Evolutionary conservation across 2,888 invertebrate genomes (phyloP).

Genomic region (Drosophila pseudotalamancana): DNA sequence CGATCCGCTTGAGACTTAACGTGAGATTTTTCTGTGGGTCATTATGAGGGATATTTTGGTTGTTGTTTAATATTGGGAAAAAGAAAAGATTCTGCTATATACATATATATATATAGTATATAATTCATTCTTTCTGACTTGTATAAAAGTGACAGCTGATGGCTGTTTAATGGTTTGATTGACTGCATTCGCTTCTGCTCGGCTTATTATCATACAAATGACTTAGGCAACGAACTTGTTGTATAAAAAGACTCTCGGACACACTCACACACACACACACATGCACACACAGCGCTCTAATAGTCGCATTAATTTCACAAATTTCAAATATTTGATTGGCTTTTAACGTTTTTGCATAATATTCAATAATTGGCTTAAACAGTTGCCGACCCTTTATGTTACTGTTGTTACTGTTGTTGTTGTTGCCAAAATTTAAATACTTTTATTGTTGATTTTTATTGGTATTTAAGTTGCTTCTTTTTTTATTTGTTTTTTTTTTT

Average conservation of each 20-base stretch:
- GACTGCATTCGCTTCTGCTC: slow-evolving; percentile 25
- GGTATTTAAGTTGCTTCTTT: slow-evolving; percentile 43
- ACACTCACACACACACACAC: slow-evolving; percentile 3
- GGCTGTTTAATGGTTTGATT: slow-evolving; percentile 36
- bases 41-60: neutral
- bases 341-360: slow-evolving; percentile 18
- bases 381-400: slow-evolving; percentile 2
- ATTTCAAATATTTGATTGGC: slow-evolving; percentile 37
- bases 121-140: slow-evolving; percentile 1
- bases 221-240: slow-evolving; percentile 57
- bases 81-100: no score
- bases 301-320: slow-evolving; percentile 38
- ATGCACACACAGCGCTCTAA: slow-evolving; percentile 11
- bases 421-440: slow-evolving; percentile 26
- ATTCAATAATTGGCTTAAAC: slow-evolving; percentile 43
- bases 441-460: slow-evolving; percentile 28
- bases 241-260: slow-evolving; percentile 13
- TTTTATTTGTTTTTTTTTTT: slow-evolving; percentile 24
- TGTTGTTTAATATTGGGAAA: no score
- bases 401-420: neutral
- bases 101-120: neutral
- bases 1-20: slow-evolving; percentile 8
- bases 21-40: slow-evolving; percentile 22
- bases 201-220: slow-evolving; percentile 51
- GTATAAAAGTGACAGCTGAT: slow-evolving; percentile 20